Percentiles rank a stretch among this genome's conserved stretches.
Conservation (phyloP, 1,140 invertebrate genomes). For the Philotrypesis tridentata region DNA sequence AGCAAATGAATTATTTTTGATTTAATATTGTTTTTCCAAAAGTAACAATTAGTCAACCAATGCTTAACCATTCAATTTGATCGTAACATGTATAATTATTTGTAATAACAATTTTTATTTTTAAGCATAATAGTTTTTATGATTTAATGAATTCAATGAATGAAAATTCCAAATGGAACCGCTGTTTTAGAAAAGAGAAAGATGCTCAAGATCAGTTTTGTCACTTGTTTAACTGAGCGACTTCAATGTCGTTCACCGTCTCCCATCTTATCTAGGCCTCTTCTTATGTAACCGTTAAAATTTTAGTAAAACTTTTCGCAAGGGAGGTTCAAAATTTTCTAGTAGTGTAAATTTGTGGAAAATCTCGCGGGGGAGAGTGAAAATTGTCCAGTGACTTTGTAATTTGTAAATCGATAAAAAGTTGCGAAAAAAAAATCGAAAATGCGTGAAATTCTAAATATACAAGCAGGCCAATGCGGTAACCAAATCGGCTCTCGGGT, state of each 20-base stretch:
- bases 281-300: slow-evolving; percentile 35
- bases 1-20: no score
- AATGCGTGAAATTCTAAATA: slow-evolving; percentile 79
- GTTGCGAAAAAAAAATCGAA: slow-evolving; percentile 49
- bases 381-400: slow-evolving; percentile 32
- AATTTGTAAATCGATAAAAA: neutral
- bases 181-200: neutral
- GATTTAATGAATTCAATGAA: no score
- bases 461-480: slow-evolving; percentile 79
- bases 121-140: no score
- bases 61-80: no score
- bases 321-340: slow-evolving; percentile 15
- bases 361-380: neutral
- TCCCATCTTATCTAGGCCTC: neutral
- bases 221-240: slow-evolving; percentile 21
- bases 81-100: no score
- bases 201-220: neutral
- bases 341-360: slow-evolving; percentile 37
- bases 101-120: no score
- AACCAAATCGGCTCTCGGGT: slow-evolving; percentile 79
- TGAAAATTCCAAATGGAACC: no score
- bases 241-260: slow-evolving; percentile 15
- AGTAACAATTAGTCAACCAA: no score
- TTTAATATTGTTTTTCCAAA: no score
- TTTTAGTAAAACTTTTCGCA: slow-evolving; percentile 21